Evolutionary conservation across 2,888 invertebrate genomes (phyloP).

Genomic region (Eupithecia subfuscata): DNA sequence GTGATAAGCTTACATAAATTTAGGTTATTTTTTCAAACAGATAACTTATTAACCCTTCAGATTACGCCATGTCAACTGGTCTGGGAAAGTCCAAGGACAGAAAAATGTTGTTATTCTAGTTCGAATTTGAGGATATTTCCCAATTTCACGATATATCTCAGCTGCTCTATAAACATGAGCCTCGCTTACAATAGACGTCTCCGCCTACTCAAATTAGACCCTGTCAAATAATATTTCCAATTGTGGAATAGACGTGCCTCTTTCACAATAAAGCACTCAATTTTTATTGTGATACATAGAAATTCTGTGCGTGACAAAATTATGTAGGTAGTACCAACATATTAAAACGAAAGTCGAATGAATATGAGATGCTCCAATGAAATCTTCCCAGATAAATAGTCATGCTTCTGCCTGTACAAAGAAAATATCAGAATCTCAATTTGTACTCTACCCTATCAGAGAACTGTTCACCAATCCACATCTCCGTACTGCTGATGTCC

Average conservation of each 20-base stretch:
- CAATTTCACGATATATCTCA: background rate
- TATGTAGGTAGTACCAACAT: background rate
- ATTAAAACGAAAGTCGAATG: constrained; percentile 47
- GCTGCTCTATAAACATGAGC: constrained; percentile 8
- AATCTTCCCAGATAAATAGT: background rate
- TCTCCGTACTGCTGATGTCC: background rate
- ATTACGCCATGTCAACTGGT: background rate
- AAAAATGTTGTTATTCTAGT: background rate
- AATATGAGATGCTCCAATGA: constrained; percentile 38
- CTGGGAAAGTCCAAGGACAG: background rate
- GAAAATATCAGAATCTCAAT: background rate
- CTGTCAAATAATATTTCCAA: constrained; percentile 29
- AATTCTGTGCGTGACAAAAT: constrained; percentile 30
- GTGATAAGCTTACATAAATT: too few relatives aligned
- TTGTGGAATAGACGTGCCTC: constrained; percentile 20
- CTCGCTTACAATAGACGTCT: constrained; percentile 6
- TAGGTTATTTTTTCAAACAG: too few relatives aligned
- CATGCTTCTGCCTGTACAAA: background rate
- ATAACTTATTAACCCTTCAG: too few relatives aligned
- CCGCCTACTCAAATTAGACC: constrained; percentile 27
- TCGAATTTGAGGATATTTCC: background rate
- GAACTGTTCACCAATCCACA: background rate
- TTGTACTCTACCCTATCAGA: background rate
- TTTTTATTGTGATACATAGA: constrained; percentile 42
- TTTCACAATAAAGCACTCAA: constrained; percentile 39